Evolutionary conservation across 1,140 invertebrate genomes (phyloP), one percentile per base, ranked within the genome.

Genomic region (Plectrocnemia conspersa): DNA sequence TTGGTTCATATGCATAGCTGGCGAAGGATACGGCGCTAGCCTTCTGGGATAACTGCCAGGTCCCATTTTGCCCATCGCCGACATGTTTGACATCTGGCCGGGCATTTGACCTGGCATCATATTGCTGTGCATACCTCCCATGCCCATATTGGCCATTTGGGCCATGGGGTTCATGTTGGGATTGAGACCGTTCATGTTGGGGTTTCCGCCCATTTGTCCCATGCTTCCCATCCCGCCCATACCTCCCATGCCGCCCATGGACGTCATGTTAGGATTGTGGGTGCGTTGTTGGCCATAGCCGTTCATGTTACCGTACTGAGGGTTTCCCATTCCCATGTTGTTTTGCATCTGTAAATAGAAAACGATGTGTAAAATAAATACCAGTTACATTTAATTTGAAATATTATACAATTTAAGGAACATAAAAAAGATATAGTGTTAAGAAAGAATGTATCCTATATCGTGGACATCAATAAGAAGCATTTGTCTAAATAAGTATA

Each of bases 1-100:
- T 64, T 90, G 87, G 23, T 80, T 78, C 80, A 89, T 88, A 64
- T 91, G 84, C 82, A 89, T 86, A 19, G 82, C 80, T 5, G 87
- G 85, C 44, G 80, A 81, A 1, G 88, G 87, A 71, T 91, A 92
- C 0, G 89, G 88, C 16, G 86, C 77, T 69, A 89, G 76, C 64
- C 89, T 75, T 60, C 86, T 79, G 40, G 76, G 77, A 46, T 75
- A 77, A 27, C 69, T 50, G 4, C 59, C 72, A 3, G 72, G 73
- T 3, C 68, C 79, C 77, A 84, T 83, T 72, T 84, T 83, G 11
- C 70, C 77, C 63, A 80, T 77, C 25, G 71, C 72, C 15, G 71
- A 69, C 63, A 80, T 77, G 33, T 72, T 74, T 13, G 71, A 70
- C 65, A 76, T 75, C 63, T 78, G 68, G 19, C 67, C 71, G 46